phyloP scores from a whole-genome alignment of 2,797 vertebrate genomes.

The Jordanella pulchra region DNA sequence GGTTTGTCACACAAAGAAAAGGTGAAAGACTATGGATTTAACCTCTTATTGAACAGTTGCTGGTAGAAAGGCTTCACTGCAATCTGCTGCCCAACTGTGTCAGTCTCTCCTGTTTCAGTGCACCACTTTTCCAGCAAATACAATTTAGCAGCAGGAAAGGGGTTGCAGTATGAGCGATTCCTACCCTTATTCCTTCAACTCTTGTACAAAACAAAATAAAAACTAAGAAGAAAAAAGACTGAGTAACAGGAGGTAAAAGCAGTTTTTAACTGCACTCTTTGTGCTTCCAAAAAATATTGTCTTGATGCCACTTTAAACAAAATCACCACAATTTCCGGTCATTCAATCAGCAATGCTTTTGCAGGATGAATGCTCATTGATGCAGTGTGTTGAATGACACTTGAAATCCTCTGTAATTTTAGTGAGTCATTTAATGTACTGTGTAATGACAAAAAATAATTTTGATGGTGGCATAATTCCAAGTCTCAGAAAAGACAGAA shows the following conservation, averaged over 20 bases:
- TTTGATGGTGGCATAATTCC: conserved; percentile 36
- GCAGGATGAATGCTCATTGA: conserved; percentile 21
- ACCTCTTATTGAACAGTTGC: conserved; percentile 42
- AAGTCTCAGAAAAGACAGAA: conserved; percentile 19
- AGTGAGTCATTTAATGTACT: conserved; percentile 44
- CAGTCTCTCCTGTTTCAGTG: conserved; percentile 9
- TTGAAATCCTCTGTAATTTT: conserved; percentile 46
- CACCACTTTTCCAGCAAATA: conserved; percentile 39
- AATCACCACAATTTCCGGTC: conserved; percentile 3
- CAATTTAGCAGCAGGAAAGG: conserved; percentile 52
- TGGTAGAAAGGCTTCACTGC: conserved; percentile 13
- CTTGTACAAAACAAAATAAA: conserved; percentile 7
- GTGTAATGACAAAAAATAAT: conserved; percentile 36
- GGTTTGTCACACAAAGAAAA: conserved; percentile 23
- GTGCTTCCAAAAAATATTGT: background rate
- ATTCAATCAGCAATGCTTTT: conserved; percentile 25
- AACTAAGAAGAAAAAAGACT: conserved; percentile 1
- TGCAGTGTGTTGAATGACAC: conserved; percentile 15
- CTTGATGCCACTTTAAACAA: conserved; percentile 5
- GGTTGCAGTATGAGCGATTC: conserved; percentile 25
- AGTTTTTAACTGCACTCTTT: conserved; percentile 14
- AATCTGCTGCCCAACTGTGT: conserved; percentile 13
- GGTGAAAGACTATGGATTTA: conserved; percentile 47
- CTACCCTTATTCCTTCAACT: conserved; percentile 25
- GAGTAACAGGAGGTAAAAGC: conserved; percentile 40